Conservation (phyloP, 2,113 vertebrate species). For the Microtus richardsoni region DNA sequence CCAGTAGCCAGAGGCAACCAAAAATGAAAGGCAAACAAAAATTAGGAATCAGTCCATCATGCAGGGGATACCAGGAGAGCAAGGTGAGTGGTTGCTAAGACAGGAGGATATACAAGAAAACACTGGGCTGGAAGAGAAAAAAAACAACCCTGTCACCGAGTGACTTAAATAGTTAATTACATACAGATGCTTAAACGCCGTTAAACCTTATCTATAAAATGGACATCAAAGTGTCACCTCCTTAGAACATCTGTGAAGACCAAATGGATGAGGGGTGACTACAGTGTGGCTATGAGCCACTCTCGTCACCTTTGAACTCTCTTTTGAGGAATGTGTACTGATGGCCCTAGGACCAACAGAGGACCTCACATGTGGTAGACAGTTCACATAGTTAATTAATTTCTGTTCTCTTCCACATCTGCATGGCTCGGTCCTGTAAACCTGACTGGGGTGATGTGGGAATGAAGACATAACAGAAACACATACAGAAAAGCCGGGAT, state of each 20-base stretch:
- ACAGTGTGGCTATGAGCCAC: background rate
- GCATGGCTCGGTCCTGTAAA: background rate
- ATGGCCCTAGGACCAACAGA: background rate
- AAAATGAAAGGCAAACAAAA: background rate
- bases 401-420: background rate
- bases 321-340: background rate
- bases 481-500: background rate
- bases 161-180: background rate
- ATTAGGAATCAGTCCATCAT: background rate
- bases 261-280: background rate
- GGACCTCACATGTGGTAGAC: background rate
- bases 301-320: background rate
- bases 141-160: accelerated
- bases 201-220: slow-evolving; percentile 9
- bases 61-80: background rate
- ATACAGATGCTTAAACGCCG: background rate
- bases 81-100: background rate
- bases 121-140: background rate
- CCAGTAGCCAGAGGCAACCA: background rate
- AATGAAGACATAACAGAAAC: background rate
- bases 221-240: background rate
- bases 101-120: background rate
- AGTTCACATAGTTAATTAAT: background rate
- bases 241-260: background rate
- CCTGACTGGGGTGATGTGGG: background rate